These are phyloP conservation scores for Coptodon rendalli DNA, from an alignment of 2,113 vertebrate genomes.

Conservation along the genomic window DNA sequence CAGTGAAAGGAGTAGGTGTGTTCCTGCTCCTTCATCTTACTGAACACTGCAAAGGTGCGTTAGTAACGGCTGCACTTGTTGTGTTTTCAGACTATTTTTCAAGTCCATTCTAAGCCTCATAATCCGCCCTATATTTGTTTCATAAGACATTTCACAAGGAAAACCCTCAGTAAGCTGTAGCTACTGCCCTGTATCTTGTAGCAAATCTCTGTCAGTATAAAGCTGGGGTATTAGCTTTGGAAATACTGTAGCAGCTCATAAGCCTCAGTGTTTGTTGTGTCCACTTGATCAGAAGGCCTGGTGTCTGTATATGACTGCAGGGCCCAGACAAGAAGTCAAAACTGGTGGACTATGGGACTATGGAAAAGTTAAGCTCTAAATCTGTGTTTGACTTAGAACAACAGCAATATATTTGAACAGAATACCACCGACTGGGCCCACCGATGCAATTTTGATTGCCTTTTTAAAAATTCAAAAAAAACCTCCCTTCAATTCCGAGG, in stretches of 20 bases:
- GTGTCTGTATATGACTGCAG: neutral
- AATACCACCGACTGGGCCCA: neutral
- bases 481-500: neutral
- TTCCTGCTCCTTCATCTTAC: neutral
- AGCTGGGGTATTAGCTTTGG: neutral
- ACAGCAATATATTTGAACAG: neutral
- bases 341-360: neutral
- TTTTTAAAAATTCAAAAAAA: neutral
- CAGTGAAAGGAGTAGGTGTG: neutral
- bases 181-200: neutral
- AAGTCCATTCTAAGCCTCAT: slow-evolving; percentile 22
- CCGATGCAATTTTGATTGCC: neutral
- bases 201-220: slow-evolving; percentile 24
- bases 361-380: neutral
- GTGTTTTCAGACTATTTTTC: slow-evolving; percentile 18
- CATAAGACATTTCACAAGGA: slow-evolving; percentile 18
- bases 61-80: neutral
- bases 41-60: neutral
- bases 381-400: neutral
- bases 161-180: neutral
- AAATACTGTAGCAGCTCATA: neutral
- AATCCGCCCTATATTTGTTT: slow-evolving; percentile 21
- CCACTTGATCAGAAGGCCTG: neutral
- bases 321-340: neutral
- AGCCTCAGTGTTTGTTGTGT: neutral